Evolutionary conservation across 2,888 invertebrate species (phyloP).

Genomic region (Autographa pulchrina): DNA sequence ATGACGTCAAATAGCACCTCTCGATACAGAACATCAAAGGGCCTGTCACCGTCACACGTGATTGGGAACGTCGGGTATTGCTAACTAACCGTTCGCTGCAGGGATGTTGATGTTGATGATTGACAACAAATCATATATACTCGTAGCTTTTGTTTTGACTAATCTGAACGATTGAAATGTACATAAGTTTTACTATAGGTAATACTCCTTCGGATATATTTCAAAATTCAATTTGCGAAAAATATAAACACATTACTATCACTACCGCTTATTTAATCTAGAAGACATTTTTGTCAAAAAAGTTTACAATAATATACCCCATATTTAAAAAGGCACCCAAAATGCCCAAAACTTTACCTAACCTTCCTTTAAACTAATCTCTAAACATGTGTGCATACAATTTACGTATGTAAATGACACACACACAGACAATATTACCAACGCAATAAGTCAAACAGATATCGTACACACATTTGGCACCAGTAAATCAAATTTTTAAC

Average conservation of each 20-base stretch:
- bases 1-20: constrained; percentile 42
- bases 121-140: neutral
- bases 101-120: too few relatives aligned
- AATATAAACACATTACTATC: too few relatives aligned
- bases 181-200: too few relatives aligned
- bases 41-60: constrained; percentile 47
- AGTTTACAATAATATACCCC: too few relatives aligned
- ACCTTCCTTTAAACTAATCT: neutral
- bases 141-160: neutral
- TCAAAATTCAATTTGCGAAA: too few relatives aligned
- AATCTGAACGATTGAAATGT: neutral
- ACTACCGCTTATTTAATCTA: too few relatives aligned
- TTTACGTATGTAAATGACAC: neutral
- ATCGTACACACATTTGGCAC: constrained; percentile 77
- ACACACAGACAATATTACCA: constrained; percentile 56
- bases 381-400: neutral
- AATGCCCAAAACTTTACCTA: too few relatives aligned
- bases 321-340: too few relatives aligned
- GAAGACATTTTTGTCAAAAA: too few relatives aligned
- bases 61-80: constrained; percentile 38
- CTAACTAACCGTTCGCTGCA: neutral
- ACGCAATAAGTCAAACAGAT: constrained; percentile 81
- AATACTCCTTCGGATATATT: too few relatives aligned
- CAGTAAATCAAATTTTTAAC: constrained; percentile 83
- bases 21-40: constrained; percentile 49